phyloP scores from a whole-genome alignment of 2,888 invertebrate genomes.

The Fragum sueziense region DNA sequence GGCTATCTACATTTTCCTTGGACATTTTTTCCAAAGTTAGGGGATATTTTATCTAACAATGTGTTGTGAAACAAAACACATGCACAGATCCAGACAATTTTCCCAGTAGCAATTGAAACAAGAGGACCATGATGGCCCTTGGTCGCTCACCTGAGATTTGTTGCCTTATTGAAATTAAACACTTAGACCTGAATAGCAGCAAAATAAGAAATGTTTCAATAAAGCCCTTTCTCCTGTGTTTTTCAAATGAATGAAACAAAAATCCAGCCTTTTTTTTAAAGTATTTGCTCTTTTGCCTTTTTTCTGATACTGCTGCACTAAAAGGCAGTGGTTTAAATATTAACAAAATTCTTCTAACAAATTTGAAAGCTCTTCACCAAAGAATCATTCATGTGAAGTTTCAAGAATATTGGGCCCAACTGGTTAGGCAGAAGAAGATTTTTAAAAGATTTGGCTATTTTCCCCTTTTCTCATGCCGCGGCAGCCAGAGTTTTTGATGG shows the following conservation, averaged over 20 bases:
- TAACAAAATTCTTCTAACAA: background rate
- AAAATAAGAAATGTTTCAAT: too few relatives aligned
- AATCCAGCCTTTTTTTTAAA: too few relatives aligned
- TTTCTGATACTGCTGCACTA: too few relatives aligned
- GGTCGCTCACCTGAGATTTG: background rate
- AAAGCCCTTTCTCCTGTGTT: too few relatives aligned
- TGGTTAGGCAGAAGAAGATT: background rate
- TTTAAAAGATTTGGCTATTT: background rate
- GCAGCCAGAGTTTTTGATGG: background rate
- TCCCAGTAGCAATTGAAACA: background rate
- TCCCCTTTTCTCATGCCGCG: too few relatives aligned
- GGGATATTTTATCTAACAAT: too few relatives aligned
- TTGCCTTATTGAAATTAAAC: too few relatives aligned
- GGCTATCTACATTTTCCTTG: background rate
- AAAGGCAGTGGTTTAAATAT: background rate
- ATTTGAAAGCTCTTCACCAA: background rate
- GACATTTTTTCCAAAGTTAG: background rate
- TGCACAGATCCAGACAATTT: background rate
- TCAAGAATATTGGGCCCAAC: background rate
- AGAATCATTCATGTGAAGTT: background rate
- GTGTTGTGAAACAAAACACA: too few relatives aligned
- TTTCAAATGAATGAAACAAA: too few relatives aligned
- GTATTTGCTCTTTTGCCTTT: too few relatives aligned
- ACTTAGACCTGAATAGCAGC: too few relatives aligned
- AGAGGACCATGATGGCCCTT: slow-evolving; percentile 10